These are phyloP conservation scores for Kryptolebias ocellatus DNA, from an alignment of 2,797 vertebrate genomes.

Conservation along the genomic window DNA sequence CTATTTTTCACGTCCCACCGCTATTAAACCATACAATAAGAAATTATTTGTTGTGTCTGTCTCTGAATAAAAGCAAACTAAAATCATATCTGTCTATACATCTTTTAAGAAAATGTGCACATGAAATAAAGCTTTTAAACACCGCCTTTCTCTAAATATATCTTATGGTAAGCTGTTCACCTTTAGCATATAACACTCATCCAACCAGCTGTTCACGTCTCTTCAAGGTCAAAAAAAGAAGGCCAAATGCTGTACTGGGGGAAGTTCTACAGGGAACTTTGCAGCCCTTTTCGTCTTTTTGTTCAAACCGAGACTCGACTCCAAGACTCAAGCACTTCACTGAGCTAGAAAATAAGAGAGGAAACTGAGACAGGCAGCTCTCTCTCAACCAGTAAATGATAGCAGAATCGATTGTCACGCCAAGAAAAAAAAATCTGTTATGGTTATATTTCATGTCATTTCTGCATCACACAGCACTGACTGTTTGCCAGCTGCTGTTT, in stretches of 20 bases:
- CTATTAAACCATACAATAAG: conserved; percentile 2
- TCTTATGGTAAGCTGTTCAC: conserved; percentile 4
- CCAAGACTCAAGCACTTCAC: conserved; percentile 16
- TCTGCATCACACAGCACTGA: background rate
- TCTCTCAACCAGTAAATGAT: conserved; percentile 12
- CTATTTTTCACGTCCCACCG: background rate
- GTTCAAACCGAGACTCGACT: conserved; percentile 5
- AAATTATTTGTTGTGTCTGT: conserved; percentile 10
- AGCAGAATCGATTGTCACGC: conserved; percentile 13
- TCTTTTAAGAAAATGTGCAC: conserved; percentile 8
- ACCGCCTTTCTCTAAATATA: conserved; percentile 9
- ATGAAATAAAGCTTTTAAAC: conserved; percentile 17
- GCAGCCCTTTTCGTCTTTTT: conserved; percentile 7
- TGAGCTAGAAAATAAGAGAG: conserved; percentile 37
- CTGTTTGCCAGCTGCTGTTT: background rate
- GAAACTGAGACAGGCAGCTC: conserved; percentile 15
- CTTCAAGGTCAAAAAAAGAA: conserved; percentile 12
- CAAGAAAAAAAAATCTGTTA: background rate
- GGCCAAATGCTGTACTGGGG: background rate
- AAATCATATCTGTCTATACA: conserved; percentile 7
- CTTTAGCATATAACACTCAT: conserved; percentile 3
- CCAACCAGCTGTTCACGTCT: conserved; percentile 6
- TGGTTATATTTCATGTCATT: background rate
- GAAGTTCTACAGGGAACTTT: conserved; percentile 11
- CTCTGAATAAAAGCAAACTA: conserved; percentile 14